phyloP scores from a whole-genome alignment of 2,888 invertebrate species.

The Cantharis flavilabris region DNA sequence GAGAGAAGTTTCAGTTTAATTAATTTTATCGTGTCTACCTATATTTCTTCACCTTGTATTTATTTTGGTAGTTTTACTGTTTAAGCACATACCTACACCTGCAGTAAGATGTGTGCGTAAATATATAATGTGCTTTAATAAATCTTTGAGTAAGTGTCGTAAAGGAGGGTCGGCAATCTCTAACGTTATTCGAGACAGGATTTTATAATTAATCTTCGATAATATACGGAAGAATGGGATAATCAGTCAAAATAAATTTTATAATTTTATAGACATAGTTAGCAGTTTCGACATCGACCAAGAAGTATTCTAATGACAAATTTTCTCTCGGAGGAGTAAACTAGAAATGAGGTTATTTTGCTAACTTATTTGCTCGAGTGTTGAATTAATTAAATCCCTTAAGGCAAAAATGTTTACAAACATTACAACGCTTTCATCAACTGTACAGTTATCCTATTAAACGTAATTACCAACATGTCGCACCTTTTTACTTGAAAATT shows the following conservation, averaged over 20 bases:
- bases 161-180: background rate
- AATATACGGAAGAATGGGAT: background rate
- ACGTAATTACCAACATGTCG: background rate
- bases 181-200: background rate
- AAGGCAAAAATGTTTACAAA: background rate
- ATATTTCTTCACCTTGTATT: background rate
- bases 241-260: background rate
- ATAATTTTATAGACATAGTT: background rate
- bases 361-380: background rate
- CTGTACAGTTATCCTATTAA: background rate
- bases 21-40: background rate
- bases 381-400: conserved; percentile 1
- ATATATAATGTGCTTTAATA: background rate
- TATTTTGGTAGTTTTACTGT: background rate
- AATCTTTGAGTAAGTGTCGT: background rate
- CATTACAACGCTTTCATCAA: background rate
- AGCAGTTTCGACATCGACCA: background rate
- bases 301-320: background rate
- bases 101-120: background rate
- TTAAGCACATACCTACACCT: background rate
- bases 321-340: background rate
- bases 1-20: background rate
- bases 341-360: conserved; percentile 1
- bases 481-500: background rate
- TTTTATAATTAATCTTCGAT: background rate